A percentile compares a stretch with the other conserved stretches of the same genome.
phyloP scores from a whole-genome alignment of 2,797 vertebrate genomes.

The Alcedo atthis region DNA sequence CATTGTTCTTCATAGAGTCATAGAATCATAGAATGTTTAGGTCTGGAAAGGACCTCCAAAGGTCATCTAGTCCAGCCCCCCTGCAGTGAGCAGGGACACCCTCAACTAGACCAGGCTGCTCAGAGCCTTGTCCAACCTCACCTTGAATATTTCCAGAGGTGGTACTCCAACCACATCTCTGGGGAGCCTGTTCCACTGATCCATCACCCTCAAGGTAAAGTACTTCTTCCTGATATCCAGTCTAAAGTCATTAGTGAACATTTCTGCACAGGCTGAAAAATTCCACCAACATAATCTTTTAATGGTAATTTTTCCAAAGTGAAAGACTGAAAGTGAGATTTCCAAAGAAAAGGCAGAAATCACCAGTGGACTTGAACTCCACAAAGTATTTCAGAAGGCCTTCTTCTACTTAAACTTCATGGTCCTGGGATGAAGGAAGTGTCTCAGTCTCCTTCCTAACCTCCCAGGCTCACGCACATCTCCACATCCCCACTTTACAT shows the following conservation, averaged over 20 bases:
- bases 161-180: no score
- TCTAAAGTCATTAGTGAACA: neutral
- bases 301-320: neutral
- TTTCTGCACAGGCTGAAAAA: neutral
- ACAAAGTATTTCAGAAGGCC: neutral
- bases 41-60: no score
- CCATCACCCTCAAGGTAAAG: no score
- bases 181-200: no score
- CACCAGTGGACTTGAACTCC: neutral
- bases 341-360: neutral
- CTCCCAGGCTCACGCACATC: neutral
- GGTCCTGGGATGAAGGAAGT: neutral
- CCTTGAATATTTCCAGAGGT: no score
- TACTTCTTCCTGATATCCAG: no score
- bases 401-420: neutral
- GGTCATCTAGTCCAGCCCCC: no score
- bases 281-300: neutral
- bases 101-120: no score
- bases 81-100: no score
- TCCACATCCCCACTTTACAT: neutral
- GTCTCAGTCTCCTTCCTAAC: neutral
- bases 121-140: no score
- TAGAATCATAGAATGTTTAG: no score
- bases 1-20: neutral
- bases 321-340: neutral